Percentiles rank a stretch among this genome's conserved stretches.
Evolutionary conservation across 2,113 vertebrate species (phyloP).

Genomic region (Benitochromis conjunctus): DNA sequence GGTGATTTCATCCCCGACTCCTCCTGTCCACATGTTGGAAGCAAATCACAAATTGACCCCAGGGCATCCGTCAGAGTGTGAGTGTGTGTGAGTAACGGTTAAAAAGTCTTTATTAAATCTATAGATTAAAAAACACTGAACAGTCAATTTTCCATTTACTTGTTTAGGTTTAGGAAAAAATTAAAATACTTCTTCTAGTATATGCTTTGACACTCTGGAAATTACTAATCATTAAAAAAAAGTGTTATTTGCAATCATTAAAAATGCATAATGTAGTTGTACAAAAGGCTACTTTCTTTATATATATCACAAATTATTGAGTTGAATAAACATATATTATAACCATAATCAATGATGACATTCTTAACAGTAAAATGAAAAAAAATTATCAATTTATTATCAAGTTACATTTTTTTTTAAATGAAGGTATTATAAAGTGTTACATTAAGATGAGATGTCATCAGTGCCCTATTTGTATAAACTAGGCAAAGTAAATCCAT

Average conservation of each 20-base stretch:
- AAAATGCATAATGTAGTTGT: not conserved
- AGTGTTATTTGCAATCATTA: not conserved
- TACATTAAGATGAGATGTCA: not conserved
- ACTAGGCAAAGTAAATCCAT: not conserved
- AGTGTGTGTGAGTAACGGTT: not conserved
- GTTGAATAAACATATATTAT: not conserved
- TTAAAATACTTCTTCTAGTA: not conserved
- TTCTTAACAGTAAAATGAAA: not conserved
- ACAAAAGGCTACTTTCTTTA: not conserved
- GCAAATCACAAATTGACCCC: not conserved
- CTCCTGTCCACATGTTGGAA: not conserved
- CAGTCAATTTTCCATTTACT: not conserved
- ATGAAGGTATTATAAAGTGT: not conserved
- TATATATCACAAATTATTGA: not conserved
- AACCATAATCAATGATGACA: not conserved
- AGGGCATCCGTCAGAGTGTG: not conserved
- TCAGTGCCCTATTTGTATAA: not conserved
- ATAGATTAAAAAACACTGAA: not conserved
- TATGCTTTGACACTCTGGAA: not conserved
- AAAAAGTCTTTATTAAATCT: not conserved
- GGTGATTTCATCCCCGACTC: accelerated
- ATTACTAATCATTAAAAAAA: not conserved
- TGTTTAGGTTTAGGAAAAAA: not conserved
- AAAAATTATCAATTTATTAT: not conserved
- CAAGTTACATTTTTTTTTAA: not conserved